Evolutionary conservation across 1,140 invertebrate genomes (phyloP).

Genomic region (Manduca sexta): DNA sequence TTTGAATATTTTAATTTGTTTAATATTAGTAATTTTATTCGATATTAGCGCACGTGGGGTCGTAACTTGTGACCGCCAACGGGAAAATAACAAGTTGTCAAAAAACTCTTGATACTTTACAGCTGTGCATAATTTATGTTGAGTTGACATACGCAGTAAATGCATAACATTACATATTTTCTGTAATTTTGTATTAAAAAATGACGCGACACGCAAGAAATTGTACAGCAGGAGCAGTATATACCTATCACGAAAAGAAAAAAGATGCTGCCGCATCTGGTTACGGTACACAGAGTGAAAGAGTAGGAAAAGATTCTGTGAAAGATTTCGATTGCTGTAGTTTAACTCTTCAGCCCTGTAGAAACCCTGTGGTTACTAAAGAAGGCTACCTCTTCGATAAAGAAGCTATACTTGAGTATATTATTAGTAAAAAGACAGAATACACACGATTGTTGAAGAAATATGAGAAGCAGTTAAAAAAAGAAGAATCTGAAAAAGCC

Average conservation of each 20-base stretch:
- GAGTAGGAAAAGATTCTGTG: constrained; percentile 97
- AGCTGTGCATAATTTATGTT: no score
- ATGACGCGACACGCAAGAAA: constrained; percentile 98
- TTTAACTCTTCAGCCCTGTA: constrained; percentile 95
- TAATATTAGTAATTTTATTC: no score
- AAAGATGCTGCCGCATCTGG: constrained; percentile 96
- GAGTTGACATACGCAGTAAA: no score
- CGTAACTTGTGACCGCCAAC: no score
- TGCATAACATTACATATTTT: no score
- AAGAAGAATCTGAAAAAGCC: constrained; percentile 76
- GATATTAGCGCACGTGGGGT: no score
- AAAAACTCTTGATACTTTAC: no score
- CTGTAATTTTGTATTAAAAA: constrained; percentile 17
- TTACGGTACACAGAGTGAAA: constrained; percentile 86
- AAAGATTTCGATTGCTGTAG: constrained; percentile 99
- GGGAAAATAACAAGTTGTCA: no score
- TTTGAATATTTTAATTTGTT: no score
- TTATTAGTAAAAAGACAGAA: constrained; percentile 96
- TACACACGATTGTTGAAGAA: constrained; percentile 92
- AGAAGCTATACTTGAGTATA: constrained; percentile 97
- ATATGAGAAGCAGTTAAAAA: constrained; percentile 91
- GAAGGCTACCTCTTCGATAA: constrained; percentile 98
- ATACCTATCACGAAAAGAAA: constrained; percentile 98
- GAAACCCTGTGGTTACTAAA: constrained; percentile 88
- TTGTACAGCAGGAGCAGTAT: constrained; percentile 98